Conservation (phyloP, 2,113 vertebrate genomes). For the Epinephelus fuscoguttatus region DNA sequence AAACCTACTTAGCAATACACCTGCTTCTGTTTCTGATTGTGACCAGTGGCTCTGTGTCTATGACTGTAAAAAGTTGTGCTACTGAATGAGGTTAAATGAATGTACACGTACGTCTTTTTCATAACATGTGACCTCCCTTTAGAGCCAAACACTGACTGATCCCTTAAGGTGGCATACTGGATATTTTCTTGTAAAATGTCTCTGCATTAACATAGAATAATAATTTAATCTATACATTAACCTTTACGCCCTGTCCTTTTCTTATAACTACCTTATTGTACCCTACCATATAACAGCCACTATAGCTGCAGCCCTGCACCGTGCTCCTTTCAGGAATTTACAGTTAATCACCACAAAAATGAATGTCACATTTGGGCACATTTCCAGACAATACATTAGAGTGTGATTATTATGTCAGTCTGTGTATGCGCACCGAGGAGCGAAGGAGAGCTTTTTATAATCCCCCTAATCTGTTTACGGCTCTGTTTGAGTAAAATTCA, state of each 20-base stretch:
- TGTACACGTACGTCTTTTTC: no score
- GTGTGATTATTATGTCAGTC: slow-evolving; percentile 49
- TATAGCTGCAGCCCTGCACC: neutral
- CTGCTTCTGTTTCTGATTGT: no score
- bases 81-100: no score
- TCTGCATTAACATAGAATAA: no score
- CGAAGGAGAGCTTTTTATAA: slow-evolving; percentile 50
- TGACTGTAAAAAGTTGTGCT: no score
- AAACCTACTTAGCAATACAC: no score
- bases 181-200: no score
- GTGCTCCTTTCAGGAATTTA: slow-evolving; percentile 22
- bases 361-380: slow-evolving; percentile 35
- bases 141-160: no score
- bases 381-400: slow-evolving; percentile 50
- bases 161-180: no score
- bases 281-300: neutral
- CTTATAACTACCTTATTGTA: neutral
- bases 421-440: slow-evolving; percentile 29
- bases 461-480: slow-evolving; percentile 68
- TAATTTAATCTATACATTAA: no score
- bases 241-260: neutral
- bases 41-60: no score
- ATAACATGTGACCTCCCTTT: no score
- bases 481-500: slow-evolving; percentile 36
- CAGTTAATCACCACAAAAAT: slow-evolving; percentile 30